A percentile compares a stretch with the other conserved stretches of the same genome.
Conservation (phyloP, 2,113 vertebrate genomes). For the cat (Felis catus) region DNA sequence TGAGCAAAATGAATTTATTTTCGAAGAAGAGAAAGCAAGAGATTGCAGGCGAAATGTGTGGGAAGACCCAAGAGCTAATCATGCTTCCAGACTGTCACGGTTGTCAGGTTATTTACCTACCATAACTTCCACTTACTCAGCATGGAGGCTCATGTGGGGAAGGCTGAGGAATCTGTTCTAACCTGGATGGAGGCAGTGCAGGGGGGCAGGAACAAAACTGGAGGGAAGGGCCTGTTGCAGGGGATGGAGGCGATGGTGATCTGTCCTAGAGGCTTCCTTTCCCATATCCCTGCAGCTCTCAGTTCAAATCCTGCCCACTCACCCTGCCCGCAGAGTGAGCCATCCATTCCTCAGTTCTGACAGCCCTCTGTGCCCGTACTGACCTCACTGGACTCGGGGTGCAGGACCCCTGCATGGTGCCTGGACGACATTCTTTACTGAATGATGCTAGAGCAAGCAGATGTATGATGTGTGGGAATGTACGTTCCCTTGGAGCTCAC, state of each 20-base stretch:
- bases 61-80: not conserved
- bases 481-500: not conserved
- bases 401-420: not conserved
- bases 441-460: not conserved
- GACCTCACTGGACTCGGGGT: not conserved
- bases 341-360: not conserved
- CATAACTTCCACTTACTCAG: not conserved
- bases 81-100: not conserved
- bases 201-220: fast-evolving
- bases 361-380: not conserved
- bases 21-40: not conserved
- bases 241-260: not conserved
- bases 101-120: not conserved
- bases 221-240: not conserved
- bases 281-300: not conserved
- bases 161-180: not conserved
- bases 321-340: not conserved
- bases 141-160: not conserved
- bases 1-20: not conserved
- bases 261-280: not conserved
- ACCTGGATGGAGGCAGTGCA: not conserved
- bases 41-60: not conserved
- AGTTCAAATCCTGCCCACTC: not conserved
- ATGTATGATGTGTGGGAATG: not conserved
- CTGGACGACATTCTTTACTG: too few relatives aligned